Base-by-base conservation (phyloP, 2,888 invertebrate genomes). In the Amphipoea lucens region DNA sequence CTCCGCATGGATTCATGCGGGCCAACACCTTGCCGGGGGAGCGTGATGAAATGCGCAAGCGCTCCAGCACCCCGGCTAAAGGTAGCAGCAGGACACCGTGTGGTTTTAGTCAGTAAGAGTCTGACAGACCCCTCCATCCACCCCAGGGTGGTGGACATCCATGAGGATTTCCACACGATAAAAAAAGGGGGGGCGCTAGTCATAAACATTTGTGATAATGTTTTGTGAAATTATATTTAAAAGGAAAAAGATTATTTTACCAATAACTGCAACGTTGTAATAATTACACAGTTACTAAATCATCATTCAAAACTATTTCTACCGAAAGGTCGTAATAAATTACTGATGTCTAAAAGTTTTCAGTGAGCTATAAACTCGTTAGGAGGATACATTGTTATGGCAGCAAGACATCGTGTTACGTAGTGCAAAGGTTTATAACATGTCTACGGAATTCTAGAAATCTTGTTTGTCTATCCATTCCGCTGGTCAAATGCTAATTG, bases 401-500 rank as follows among this genome's bases (percentile, higher is more conserved):
- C 4, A 48, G 2, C 42, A 67, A 65, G 3, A 29, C 7, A 66
- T 48, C 14, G 4, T 57, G 23, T 57, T 54, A 20, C 54, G 11
- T 4, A 45, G 40, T 12, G 9, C 20, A 69, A 75, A 69, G 14
- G 1, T 75, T 23, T 6, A 2, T 9, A 54, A 3, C 36, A 20
- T 11, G 40, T 65, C 73, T 81, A 80, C 73, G 66, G 78, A 85
- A 78, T 63, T 84, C 88, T 74, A 82, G 89, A 90, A 90, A 90
- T 89, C 83, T 78, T 91, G 89, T 92, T 92, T 92, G 88, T 87
- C 84, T 81, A 87, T 86, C 85, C 87, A 90, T 91, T 90, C 85
- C 83, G 89, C 86, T 85, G 81, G 86, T 81, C 78, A 82, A 71
- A 81, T 82, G 93, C 92, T 93, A 94, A 94, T 92, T 91, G 90